Evolutionary conservation across 2,888 invertebrate species (phyloP).

Genomic region (Boloria euphrosyne): DNA sequence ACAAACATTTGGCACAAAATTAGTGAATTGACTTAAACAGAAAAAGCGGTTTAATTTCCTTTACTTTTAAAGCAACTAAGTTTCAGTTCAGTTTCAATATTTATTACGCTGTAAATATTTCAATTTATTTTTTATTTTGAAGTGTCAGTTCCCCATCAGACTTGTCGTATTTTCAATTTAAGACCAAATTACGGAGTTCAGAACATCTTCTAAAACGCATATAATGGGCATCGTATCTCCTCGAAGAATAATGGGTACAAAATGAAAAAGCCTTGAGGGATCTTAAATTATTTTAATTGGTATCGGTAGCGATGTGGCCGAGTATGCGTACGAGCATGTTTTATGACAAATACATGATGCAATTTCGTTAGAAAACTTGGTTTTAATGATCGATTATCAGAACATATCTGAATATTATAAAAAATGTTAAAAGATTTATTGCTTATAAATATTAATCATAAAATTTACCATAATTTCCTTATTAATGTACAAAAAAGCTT

Average conservation of each 20-base stretch:
- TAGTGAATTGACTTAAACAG: too few species aligned
- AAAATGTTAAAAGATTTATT: neutral
- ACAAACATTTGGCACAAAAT: too few species aligned
- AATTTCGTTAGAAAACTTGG: constrained; percentile 12
- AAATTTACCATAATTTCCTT: too few species aligned
- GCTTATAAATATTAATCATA: too few species aligned
- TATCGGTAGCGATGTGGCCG: constrained; percentile 76
- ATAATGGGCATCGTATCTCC: constrained; percentile 76
- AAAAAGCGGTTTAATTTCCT: too few species aligned
- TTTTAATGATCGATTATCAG: neutral
- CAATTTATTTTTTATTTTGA: constrained; percentile 12
- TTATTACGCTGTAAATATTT: constrained; percentile 9
- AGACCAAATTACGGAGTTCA: constrained; percentile 67
- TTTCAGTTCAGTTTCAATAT: neutral
- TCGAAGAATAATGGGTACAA: constrained; percentile 78
- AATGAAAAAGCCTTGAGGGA: constrained; percentile 77
- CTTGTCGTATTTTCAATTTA: constrained; percentile 54
- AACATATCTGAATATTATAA: neutral
- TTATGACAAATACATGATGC: constrained; percentile 25
- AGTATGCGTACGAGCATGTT: constrained; percentile 18
- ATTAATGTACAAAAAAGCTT: neutral
- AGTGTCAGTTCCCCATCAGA: constrained; percentile 40
- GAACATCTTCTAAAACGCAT: constrained; percentile 73
- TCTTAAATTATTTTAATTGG: constrained; percentile 83
- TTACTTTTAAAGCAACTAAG: too few species aligned